phyloP scores from a whole-genome alignment of 1,140 invertebrate genomes.

The Drosophila ironensis region DNA sequence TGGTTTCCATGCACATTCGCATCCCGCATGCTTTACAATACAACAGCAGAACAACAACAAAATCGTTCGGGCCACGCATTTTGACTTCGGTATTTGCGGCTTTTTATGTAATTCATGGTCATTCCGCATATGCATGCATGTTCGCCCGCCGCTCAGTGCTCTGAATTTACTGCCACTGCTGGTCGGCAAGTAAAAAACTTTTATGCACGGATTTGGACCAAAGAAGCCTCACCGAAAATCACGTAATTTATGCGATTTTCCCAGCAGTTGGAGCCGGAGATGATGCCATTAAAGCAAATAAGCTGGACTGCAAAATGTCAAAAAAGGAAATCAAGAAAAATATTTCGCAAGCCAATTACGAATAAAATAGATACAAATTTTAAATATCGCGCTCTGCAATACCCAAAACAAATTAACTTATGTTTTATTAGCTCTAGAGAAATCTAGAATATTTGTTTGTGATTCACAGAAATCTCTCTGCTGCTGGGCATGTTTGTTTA shows the following conservation, averaged over 20 bases:
- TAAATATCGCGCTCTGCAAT: too few relatives aligned
- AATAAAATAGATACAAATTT: too few relatives aligned
- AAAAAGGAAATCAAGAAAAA: too few relatives aligned
- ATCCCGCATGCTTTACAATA: slow-evolving; percentile 58
- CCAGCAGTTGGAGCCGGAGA: slow-evolving; percentile 33
- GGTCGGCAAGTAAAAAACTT: slow-evolving; percentile 11
- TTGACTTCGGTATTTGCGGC: slow-evolving; percentile 80
- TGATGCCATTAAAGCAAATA: slow-evolving; percentile 57
- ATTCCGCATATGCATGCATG: slow-evolving; percentile 44
- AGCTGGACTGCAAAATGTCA: neutral
- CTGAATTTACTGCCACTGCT: slow-evolving; percentile 55
- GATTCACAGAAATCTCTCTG: neutral
- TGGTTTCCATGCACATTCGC: slow-evolving; percentile 19
- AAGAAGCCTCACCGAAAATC: slow-evolving; percentile 68
- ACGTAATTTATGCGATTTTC: slow-evolving; percentile 74
- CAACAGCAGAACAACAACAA: slow-evolving; percentile 6
- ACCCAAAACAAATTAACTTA: too few relatives aligned
- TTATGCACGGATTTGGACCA: slow-evolving; percentile 61
- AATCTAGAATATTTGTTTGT: too few relatives aligned
- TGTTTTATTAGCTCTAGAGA: too few relatives aligned
- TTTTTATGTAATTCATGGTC: slow-evolving; percentile 80
- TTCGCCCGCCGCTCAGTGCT: slow-evolving; percentile 3
- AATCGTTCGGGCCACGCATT: slow-evolving; percentile 67
- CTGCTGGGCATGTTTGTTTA: neutral
- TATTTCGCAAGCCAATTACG: too few relatives aligned